phyloP scores from a whole-genome alignment of 2,888 invertebrate genomes.

The Luffia ferchaultella region DNA sequence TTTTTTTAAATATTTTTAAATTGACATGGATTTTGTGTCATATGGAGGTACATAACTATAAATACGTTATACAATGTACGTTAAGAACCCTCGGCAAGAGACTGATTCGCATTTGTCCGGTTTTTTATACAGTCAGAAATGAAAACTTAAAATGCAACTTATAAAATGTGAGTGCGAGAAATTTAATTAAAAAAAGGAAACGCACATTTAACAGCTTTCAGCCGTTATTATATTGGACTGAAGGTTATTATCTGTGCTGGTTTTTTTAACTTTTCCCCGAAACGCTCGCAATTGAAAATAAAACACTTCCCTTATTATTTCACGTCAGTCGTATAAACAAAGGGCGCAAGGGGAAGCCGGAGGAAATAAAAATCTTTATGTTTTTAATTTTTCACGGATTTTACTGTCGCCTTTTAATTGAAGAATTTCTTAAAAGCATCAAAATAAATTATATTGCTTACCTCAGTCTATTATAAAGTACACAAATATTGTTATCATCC shows the following conservation, averaged over 20 bases:
- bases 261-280: conserved; percentile 50
- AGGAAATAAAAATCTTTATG: background rate
- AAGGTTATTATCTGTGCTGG: conserved; percentile 50
- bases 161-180: conserved; percentile 12
- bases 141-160: background rate
- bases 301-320: conserved; percentile 45
- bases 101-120: background rate
- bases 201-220: conserved; percentile 44
- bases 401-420: background rate
- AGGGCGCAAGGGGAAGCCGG: conserved; percentile 22
- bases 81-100: too few species aligned
- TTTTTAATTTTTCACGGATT: background rate
- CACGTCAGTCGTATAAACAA: conserved; percentile 41
- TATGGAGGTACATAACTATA: too few species aligned
- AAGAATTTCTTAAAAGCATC: too few species aligned
- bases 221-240: conserved; percentile 36
- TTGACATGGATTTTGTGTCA: background rate
- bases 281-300: conserved; percentile 47
- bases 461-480: too few species aligned
- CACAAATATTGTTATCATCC: too few species aligned
- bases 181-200: conserved; percentile 56
- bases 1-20: background rate
- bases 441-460: too few species aligned
- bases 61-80: too few species aligned
- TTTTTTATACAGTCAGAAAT: background rate